Evolutionary conservation across 2,888 invertebrate species (phyloP).

Genomic region (Zygogramma bicolorata): DNA sequence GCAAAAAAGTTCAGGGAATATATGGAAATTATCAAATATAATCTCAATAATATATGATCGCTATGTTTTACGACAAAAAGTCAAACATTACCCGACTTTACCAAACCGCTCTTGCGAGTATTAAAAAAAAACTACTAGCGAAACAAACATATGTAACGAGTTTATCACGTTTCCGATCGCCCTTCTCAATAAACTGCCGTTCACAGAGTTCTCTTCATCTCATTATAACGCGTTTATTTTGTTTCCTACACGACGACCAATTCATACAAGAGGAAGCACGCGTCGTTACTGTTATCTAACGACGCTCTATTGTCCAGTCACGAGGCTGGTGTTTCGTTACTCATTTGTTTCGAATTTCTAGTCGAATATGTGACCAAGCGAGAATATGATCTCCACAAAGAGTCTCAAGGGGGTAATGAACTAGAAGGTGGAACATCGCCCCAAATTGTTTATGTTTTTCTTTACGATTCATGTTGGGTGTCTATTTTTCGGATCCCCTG

Average conservation of each 20-base stretch:
- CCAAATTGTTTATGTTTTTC: not conserved
- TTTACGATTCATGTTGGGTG: not conserved
- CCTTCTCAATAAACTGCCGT: constrained; percentile 23
- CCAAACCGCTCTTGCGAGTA: no score
- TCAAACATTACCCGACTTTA: no score
- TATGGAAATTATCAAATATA: no score
- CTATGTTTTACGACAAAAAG: no score
- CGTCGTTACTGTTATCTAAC: constrained; percentile 54
- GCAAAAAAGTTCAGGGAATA: no score
- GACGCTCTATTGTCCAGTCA: constrained; percentile 56
- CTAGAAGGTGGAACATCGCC: not conserved
- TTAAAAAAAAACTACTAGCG: no score
- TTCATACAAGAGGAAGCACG: constrained; percentile 48
- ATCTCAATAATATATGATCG: no score
- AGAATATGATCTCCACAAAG: constrained; percentile 36
- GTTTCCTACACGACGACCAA: constrained; percentile 49
- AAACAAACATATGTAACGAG: not conserved
- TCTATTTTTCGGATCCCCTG: no score
- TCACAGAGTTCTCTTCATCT: constrained; percentile 47
- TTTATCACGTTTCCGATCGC: constrained; percentile 25
- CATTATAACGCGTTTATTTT: constrained; percentile 56
- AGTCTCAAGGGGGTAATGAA: constrained; percentile 3
- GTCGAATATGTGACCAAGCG: constrained; percentile 42
- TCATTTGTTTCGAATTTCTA: constrained; percentile 55
- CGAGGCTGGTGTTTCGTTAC: constrained; percentile 57